Base-by-base conservation (phyloP, 2,888 invertebrate species). In the Mythimna lalbum region DNA sequence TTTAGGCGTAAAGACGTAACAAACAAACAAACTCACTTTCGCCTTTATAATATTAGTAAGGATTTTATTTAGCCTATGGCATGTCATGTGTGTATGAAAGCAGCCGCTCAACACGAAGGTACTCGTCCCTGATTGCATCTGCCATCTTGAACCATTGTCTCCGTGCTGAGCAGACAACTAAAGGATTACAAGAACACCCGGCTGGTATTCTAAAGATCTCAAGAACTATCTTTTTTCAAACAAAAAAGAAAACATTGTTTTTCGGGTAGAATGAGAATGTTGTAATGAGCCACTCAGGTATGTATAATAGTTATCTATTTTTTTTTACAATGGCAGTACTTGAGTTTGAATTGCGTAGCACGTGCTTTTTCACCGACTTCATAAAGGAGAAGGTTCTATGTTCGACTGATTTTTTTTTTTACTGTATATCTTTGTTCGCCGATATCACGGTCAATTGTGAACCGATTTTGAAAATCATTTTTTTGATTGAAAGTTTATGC, bases 121-220 rank as follows among this genome's bases (percentile, higher is more conserved):
- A n/a, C n/a, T 69, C 63, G n/a, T n/a, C 36, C 10, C 50, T 62
- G 65, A 73, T 77, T 80, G 74, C 83, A 79, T 81, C 64, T 64
- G 64, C 52, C 70, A 52, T 62, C 57, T 60, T 55, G 31, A 12
- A 55, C 33, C 19, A 72, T 76, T 73, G 63, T 79, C 73, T 73
- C 56, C 53, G 52, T 19, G 57, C 68, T 69, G 62, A 68, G 52
- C 53, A 33, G 67, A 69, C 52, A 63, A 69, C 76, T 56, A 53
- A 70, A 75, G 59, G 53, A 73, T 70, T 70, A 80, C 62, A 43
- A 49, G 21, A 55, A 63, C 76, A 63, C 73, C 52, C 50, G 52
- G 65, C 61, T 56, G 65, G 61, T 69, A 52, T 63, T 77, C 50
- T 61, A 74, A 76, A 76, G 65, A 53, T 57, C 68, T 52, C 19